phyloP scores from a whole-genome alignment of 2,888 invertebrate species.

The Frankliniella fusca region DNA sequence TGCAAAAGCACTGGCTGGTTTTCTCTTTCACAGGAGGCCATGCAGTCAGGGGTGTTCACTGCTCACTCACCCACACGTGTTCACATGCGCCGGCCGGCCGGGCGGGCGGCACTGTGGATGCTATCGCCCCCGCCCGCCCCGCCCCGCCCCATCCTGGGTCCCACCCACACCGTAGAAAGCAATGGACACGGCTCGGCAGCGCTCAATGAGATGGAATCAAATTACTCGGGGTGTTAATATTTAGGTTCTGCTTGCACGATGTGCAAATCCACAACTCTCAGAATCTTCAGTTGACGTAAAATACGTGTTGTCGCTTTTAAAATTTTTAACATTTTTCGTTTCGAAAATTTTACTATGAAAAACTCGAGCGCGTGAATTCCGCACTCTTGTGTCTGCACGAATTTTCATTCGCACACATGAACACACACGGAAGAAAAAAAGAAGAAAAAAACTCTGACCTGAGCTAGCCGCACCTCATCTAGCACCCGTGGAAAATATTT shows the following conservation, averaged over 20 bases:
- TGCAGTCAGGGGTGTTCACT: neutral
- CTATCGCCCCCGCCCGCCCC: neutral
- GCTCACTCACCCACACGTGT: neutral
- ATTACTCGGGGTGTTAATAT: neutral
- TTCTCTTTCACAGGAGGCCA: slow-evolving; percentile 2
- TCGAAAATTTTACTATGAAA: too few species aligned
- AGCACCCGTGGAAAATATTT: too few species aligned
- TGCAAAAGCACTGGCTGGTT: neutral
- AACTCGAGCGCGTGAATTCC: too few species aligned
- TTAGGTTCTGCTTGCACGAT: neutral
- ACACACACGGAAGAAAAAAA: too few species aligned
- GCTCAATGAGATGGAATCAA: neutral
- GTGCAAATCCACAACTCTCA: neutral
- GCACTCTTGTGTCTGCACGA: too few species aligned
- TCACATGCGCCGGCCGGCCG: neutral
- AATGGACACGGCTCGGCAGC: neutral
- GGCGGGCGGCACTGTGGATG: neutral
- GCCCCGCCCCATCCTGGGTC: neutral
- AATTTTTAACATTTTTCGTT: too few species aligned
- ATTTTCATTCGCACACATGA: too few species aligned
- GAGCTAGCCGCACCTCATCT: too few species aligned
- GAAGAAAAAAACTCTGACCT: too few species aligned
- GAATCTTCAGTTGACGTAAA: too few species aligned
- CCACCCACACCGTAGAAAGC: neutral
- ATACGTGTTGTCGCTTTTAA: too few species aligned